Conservation (phyloP, 2,888 invertebrate genomes). For the Mimachlamys varia region DNA sequence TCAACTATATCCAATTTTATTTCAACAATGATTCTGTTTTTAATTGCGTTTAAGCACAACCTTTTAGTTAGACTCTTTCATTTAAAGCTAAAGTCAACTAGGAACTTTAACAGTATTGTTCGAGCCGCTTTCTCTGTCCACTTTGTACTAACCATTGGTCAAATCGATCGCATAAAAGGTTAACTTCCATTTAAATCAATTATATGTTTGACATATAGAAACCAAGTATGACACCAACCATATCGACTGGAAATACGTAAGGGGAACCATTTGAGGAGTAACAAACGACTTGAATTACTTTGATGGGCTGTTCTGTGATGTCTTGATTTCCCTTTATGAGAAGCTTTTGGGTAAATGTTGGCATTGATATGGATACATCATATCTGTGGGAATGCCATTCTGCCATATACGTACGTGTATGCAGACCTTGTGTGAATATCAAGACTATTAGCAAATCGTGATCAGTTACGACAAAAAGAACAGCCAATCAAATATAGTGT, state of each 20-base stretch:
- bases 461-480: background rate
- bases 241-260: background rate
- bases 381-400: too few relatives aligned
- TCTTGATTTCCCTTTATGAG: background rate
- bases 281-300: background rate
- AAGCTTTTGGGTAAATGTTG: background rate
- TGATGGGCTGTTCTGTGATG: too few relatives aligned
- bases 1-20: background rate
- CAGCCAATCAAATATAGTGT: background rate
- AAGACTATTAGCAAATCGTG: background rate
- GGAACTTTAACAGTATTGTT: background rate
- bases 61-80: background rate
- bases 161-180: background rate
- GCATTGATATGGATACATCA: background rate
- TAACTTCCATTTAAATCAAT: background rate
- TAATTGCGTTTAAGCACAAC: background rate
- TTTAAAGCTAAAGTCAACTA: background rate
- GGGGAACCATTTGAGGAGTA: background rate
- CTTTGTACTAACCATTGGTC: background rate
- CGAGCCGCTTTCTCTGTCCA: background rate
- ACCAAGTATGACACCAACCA: background rate
- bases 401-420: background rate
- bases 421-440: background rate
- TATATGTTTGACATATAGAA: background rate
- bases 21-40: background rate